Conservation (phyloP, 2,888 invertebrate species). For the Sphinx pinastri region DNA sequence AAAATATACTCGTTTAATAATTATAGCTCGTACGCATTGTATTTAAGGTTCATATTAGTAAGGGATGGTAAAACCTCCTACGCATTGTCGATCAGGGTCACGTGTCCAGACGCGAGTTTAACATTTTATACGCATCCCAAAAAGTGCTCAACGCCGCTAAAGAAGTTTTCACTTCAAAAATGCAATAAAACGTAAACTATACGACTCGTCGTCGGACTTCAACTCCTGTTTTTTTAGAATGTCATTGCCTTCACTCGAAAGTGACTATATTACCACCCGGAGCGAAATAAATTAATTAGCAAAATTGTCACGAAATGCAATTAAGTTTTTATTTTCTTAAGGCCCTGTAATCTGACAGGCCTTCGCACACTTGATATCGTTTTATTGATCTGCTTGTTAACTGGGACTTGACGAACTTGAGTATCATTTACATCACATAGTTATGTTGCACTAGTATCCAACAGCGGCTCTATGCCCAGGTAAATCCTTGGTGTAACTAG, state of each 20-base stretch:
- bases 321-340: constrained; percentile 13
- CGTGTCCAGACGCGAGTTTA: too few species aligned
- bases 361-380: constrained; percentile 19
- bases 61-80: too few species aligned
- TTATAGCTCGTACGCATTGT: too few species aligned
- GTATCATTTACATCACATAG: constrained; percentile 26
- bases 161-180: too few species aligned
- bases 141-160: too few species aligned
- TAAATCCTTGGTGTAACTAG: neutral
- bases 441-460: neutral
- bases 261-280: neutral
- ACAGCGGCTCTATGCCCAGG: neutral
- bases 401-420: constrained; percentile 29
- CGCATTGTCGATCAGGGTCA: too few species aligned
- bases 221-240: too few species aligned
- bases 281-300: neutral
- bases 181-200: too few species aligned
- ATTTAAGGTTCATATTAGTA: too few species aligned
- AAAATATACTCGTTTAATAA: too few species aligned
- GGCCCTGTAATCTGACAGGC: constrained; percentile 20
- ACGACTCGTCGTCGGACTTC: too few species aligned
- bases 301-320: constrained; percentile 12
- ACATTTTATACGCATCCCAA: too few species aligned
- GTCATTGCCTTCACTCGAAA: neutral
- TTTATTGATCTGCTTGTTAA: constrained; percentile 25